These are phyloP conservation scores for Tragopan temminckii DNA, from an alignment of 2,797 vertebrate genomes.

Conservation along the genomic window DNA sequence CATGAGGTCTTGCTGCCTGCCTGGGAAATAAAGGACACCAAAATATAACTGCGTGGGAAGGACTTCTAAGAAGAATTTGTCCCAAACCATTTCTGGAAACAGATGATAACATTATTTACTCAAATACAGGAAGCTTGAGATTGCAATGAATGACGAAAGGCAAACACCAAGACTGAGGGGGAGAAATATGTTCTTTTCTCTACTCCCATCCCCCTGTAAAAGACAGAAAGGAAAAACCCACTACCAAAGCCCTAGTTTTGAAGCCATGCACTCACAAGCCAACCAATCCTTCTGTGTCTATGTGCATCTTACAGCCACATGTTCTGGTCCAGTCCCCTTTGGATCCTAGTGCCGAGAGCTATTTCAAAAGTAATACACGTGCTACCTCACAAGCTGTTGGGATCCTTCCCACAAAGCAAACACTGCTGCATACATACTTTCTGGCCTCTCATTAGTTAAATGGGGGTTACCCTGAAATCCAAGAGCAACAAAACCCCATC, in stretches of 20 bases:
- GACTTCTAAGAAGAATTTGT: conserved; percentile 79
- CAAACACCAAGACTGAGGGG: conserved; percentile 31
- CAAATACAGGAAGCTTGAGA: conserved; percentile 73
- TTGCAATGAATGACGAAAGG: conserved; percentile 57
- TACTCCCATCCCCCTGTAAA: background rate
- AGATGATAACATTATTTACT: conserved; percentile 80
- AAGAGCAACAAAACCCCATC: background rate
- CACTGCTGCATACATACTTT: conserved; percentile 31
- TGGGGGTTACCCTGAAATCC: background rate
- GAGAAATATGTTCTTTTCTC: background rate
- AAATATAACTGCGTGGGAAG: conserved; percentile 77
- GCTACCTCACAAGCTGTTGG: conserved; percentile 12
- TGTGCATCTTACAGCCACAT: conserved; percentile 14
- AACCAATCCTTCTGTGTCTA: background rate
- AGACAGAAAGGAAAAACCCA: background rate
- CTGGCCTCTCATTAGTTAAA: conserved; percentile 45
- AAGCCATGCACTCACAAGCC: background rate
- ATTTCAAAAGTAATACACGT: conserved; percentile 47
- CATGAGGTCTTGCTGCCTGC: conserved; percentile 58
- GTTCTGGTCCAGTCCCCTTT: background rate
- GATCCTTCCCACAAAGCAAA: conserved; percentile 56
- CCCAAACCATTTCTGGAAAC: conserved; percentile 76
- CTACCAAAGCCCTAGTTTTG: background rate
- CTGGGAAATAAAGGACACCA: conserved; percentile 66
- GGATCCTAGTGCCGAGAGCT: background rate